Evolutionary conservation across 2,113 vertebrate genomes (phyloP), one percentile per base, ranked within the genome.

Genomic region (Dicentrarchus labrax): DNA sequence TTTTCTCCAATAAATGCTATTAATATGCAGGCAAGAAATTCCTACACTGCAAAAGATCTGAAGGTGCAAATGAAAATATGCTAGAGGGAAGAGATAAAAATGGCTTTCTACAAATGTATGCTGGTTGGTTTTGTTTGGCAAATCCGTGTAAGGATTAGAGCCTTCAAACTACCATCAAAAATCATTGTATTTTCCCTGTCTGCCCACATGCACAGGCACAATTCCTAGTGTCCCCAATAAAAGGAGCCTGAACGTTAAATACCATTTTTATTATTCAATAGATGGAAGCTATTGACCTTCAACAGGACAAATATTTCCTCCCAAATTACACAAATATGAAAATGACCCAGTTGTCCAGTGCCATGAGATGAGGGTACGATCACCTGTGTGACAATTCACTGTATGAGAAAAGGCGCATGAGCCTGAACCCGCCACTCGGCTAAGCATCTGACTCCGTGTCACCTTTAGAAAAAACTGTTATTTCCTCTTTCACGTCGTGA

Each of bases 341-440:
- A 71, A 51, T 41, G 12, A 21, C 24, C 4, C 19, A 24, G 5
- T 9, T 36, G 8, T 68, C 53, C 4, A 3, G 64, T 48, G 24
- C 30, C 10, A 61, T 75, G 36, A 50, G 15, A 67, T 39, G 22
- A 85, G 39, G 30, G 30, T 30, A 30, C 30, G 30, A 30, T 30
- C 2, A 3, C 30, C 30, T 30, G 43, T 79, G 30, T 83, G 83
- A 92, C 77, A 79, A 86, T 91, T 87, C 22, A 72, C 36, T n/a
- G 5, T 16, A 30, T 41, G 41, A 74, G 36, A 50, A 45, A 54
- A 77, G 68, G 51, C 81, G 83, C 47, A 72, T 75, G 67, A 81
- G 64, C 60, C 74, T 74, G 48, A 87, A n/a, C 16, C 67, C 59
- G 39, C 21, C 64, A 24, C 59, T 75, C 71, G 48, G 36, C 73